Evolutionary conservation across 1,140 invertebrate species (phyloP).

Genomic region (Orius insidiosus): DNA sequence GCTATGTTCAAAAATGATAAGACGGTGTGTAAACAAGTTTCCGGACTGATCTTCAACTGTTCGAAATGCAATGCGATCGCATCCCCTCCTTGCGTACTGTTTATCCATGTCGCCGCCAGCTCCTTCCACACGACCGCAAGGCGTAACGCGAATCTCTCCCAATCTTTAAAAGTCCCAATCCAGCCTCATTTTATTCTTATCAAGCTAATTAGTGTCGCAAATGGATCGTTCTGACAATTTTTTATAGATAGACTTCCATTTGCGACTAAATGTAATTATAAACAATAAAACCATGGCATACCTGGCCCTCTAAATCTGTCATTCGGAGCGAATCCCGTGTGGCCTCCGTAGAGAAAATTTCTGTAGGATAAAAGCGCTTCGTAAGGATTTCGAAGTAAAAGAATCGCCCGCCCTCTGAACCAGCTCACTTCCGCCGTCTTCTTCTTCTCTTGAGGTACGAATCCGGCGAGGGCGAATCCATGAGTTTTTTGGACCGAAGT

Average conservation of each 20-base stretch:
- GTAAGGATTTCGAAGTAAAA: conserved; percentile 50
- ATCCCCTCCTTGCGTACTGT: conserved; percentile 1
- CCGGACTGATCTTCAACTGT: not conserved
- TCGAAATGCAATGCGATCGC: conserved; percentile 5
- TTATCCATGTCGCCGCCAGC: conserved; percentile 2
- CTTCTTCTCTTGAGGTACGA: conserved; percentile 35
- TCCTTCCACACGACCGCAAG: conserved; percentile 4
- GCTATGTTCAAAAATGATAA: conserved; percentile 5
- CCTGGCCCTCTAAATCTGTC: conserved; percentile 35
- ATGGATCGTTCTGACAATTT: no score
- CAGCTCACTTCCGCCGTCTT: not conserved
- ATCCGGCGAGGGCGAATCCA: conserved; percentile 42
- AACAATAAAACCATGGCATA: no score
- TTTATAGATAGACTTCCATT: no score
- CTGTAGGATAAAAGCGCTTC: conserved; percentile 55
- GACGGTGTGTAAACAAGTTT: conserved; percentile 1
- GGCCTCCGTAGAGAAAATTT: conserved; percentile 49
- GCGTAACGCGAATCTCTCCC: not conserved
- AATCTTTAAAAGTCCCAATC: not conserved
- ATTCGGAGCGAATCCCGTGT: conserved; percentile 46
- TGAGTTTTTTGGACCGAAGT: conserved; percentile 42
- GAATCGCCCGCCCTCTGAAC: conserved; percentile 29
- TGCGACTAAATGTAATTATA: no score
- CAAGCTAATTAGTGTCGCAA: no score
- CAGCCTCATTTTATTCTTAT: no score